Conservation (phyloP, 2,797 vertebrate genomes). For the Hydrolagus colliei region DNA sequence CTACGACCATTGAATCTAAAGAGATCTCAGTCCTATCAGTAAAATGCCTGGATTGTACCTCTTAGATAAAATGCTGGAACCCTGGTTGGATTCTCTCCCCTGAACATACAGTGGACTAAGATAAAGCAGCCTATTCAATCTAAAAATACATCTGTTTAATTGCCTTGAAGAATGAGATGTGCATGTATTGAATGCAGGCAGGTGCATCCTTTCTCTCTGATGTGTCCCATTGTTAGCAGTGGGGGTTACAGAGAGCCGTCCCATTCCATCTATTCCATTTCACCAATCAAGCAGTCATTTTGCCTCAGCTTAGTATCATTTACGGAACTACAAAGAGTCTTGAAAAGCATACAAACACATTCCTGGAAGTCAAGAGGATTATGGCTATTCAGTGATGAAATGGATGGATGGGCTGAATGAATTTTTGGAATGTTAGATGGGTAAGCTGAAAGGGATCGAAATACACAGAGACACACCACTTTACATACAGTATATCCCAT, state of each 20-base stretch:
- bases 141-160: background rate
- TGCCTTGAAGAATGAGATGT: background rate
- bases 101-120: background rate
- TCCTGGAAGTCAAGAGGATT: too few relatives aligned
- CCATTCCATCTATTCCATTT: background rate
- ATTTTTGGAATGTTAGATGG: too few relatives aligned
- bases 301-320: background rate
- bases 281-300: background rate
- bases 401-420: too few relatives aligned
- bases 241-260: too few relatives aligned
- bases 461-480: too few relatives aligned
- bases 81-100: background rate
- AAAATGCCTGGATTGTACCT: slow-evolving; percentile 13
- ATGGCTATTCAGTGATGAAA: too few relatives aligned
- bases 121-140: background rate
- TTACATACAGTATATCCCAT: too few relatives aligned
- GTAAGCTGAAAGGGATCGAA: too few relatives aligned
- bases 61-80: background rate
- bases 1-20: slow-evolving; percentile 10
- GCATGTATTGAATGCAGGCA: background rate
- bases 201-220: background rate
- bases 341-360: too few relatives aligned
- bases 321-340: too few relatives aligned
- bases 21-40: background rate
- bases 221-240: background rate